phyloP scores from a whole-genome alignment of 2,113 vertebrate genomes.

The Baryphthengus martii region DNA sequence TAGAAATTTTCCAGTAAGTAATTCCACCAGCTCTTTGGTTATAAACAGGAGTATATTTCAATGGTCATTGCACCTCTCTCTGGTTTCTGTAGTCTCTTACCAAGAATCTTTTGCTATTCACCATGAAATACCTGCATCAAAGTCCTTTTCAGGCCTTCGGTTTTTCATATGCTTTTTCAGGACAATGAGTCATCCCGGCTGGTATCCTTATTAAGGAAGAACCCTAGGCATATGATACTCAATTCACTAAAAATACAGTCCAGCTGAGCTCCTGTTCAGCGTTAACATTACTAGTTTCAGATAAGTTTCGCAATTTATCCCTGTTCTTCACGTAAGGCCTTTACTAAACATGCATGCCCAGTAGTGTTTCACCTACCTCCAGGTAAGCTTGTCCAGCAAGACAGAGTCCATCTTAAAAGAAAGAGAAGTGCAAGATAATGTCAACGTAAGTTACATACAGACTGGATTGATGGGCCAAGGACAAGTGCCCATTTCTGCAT shows the following conservation, averaged over 20 bases:
- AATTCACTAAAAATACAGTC: neutral
- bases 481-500: neutral
- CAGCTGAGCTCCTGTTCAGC: neutral
- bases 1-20: neutral
- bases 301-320: neutral
- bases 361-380: neutral
- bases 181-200: neutral
- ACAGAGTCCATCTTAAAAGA: neutral
- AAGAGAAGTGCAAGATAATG: neutral
- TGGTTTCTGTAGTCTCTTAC: neutral
- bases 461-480: rapidly evolving
- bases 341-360: neutral
- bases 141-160: neutral
- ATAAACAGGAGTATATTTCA: neutral
- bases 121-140: neutral
- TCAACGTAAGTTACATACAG: neutral
- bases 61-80: neutral
- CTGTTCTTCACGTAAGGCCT: neutral
- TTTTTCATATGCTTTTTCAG: neutral
- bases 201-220: neutral
- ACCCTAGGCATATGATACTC: neutral
- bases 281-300: neutral
- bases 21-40: neutral
- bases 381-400: neutral
- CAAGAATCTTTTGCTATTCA: neutral